These are phyloP conservation scores for Enteromius treurensis DNA, from an alignment of 2,797 vertebrate species.

Conservation along the genomic window DNA sequence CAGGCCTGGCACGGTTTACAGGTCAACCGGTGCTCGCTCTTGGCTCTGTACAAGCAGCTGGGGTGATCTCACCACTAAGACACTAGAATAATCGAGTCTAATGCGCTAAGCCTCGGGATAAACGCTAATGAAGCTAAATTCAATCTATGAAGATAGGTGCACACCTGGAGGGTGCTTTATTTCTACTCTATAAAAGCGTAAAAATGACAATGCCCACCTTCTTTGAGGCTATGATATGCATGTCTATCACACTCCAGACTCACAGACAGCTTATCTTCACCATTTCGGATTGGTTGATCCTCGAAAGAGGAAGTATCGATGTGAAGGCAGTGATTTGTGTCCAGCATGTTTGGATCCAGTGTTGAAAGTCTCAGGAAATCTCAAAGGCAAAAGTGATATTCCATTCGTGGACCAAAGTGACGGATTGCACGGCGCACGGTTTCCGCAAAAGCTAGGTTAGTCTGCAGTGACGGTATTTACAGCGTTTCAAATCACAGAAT, in stretches of 20 bases:
- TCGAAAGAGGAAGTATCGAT: slow-evolving; percentile 74
- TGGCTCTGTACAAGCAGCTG: slow-evolving; percentile 40
- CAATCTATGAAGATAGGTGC: neutral
- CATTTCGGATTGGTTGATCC: slow-evolving; percentile 72
- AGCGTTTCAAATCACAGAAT: slow-evolving; percentile 37
- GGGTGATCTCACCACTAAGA: slow-evolving; percentile 59
- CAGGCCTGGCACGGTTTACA: slow-evolving; percentile 44
- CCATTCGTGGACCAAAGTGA: slow-evolving; percentile 40
- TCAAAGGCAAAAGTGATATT: slow-evolving; percentile 49
- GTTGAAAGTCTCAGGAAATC: slow-evolving; percentile 58
- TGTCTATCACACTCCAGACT: slow-evolving; percentile 73
- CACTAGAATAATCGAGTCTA: slow-evolving; percentile 13
- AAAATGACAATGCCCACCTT: slow-evolving; percentile 73
- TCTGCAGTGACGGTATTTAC: slow-evolving; percentile 19
- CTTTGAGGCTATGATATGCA: slow-evolving; percentile 81
- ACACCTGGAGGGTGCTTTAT: neutral
- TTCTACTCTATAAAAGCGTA: slow-evolving; percentile 8
- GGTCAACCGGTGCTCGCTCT: slow-evolving; percentile 40
- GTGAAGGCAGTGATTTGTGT: slow-evolving; percentile 78
- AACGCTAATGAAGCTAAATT: neutral
- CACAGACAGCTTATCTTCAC: slow-evolving; percentile 72
- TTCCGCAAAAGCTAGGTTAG: slow-evolving; percentile 24
- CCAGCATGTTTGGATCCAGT: slow-evolving; percentile 76
- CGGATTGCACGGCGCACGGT: neutral
- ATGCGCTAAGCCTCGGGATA: neutral